Percentiles rank a stretch among this genome's conserved stretches.
Evolutionary conservation across 2,888 invertebrate species (phyloP).

Genomic region (Cephus nigrinus): DNA sequence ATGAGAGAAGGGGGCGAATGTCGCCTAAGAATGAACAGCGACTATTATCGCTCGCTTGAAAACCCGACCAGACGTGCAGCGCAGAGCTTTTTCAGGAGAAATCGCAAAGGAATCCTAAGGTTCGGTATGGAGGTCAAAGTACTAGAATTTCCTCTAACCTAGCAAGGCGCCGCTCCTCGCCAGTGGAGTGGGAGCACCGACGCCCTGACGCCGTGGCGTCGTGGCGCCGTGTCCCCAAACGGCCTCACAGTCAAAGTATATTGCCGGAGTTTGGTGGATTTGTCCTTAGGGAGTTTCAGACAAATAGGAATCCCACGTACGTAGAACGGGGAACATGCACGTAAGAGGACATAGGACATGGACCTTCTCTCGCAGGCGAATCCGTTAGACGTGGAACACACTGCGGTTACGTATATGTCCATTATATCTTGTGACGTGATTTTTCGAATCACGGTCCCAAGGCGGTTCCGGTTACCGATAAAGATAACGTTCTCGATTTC

Average conservation of each 20-base stretch:
- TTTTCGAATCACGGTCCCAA: too few relatives aligned
- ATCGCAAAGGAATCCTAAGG: not conserved
- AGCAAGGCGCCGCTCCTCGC: not conserved
- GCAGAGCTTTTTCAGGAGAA: not conserved
- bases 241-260: not conserved
- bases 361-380: not conserved
- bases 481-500: too few relatives aligned
- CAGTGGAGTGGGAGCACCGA: too few relatives aligned
- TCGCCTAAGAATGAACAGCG: not conserved
- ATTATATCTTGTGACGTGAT: too few relatives aligned
- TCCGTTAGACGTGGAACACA: not conserved
- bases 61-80: not conserved
- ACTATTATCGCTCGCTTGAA: not conserved
- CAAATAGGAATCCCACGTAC: not conserved
- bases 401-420: not conserved
- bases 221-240: not conserved
- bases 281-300: not conserved
- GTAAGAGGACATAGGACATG: not conserved
- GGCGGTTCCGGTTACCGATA: too few relatives aligned
- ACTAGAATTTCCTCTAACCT: not conserved
- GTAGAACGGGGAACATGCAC: not conserved
- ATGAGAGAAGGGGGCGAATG: constrained; percentile 5
- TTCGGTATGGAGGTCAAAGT: not conserved
- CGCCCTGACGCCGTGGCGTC: too few relatives aligned
- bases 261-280: not conserved